phyloP scores from a whole-genome alignment of 2,888 invertebrate species.

The Mythimna impura region DNA sequence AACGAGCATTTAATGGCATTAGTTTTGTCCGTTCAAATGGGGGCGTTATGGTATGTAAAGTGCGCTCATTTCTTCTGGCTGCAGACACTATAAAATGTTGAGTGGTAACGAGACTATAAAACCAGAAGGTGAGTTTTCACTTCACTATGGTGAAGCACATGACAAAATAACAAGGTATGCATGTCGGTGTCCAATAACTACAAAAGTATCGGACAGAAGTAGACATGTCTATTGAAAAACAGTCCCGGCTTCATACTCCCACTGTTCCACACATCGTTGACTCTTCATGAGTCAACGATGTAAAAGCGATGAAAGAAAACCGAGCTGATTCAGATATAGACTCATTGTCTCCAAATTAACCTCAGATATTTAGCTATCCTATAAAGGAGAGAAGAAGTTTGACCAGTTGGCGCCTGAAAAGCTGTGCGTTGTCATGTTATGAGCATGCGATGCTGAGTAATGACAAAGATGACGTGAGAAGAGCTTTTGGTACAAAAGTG shows the following conservation, averaged over 20 bases:
- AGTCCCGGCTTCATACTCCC: not conserved
- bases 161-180: slow-evolving; percentile 13
- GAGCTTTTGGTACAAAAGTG: not conserved
- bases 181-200: not conserved
- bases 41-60: slow-evolving; percentile 45
- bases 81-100: slow-evolving; percentile 43
- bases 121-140: slow-evolving; percentile 28
- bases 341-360: not conserved
- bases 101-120: slow-evolving; percentile 38
- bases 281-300: not conserved
- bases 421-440: not conserved
- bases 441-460: not conserved
- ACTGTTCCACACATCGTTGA: not conserved
- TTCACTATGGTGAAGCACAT: slow-evolving; percentile 3
- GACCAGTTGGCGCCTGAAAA: not conserved
- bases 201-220: not conserved
- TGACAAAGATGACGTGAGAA: not conserved
- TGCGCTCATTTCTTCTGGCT: slow-evolving; percentile 46
- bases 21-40: slow-evolving; percentile 40
- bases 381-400: not conserved
- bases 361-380: not conserved
- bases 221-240: not conserved
- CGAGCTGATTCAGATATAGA: not conserved
- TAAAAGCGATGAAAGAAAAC: not conserved
- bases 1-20: slow-evolving; percentile 43